Conservation (phyloP, 2,888 invertebrate species). For the Onchidella celtica region DNA sequence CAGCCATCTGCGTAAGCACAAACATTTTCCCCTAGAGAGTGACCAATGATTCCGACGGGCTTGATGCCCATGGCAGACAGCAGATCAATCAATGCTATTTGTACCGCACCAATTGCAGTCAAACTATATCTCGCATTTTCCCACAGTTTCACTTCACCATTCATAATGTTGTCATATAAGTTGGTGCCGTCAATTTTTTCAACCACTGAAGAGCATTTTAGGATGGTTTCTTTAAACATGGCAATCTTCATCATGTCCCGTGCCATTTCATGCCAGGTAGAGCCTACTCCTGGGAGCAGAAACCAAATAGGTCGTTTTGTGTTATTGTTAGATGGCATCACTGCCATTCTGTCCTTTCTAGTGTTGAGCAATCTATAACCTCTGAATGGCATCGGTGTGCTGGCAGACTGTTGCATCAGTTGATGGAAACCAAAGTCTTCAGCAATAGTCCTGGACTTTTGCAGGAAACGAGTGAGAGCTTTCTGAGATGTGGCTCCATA, state of each 20-base stretch:
- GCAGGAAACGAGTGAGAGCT: neutral
- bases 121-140: neutral
- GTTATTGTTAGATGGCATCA: neutral
- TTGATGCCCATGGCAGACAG: slow-evolving; percentile 87
- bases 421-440: neutral
- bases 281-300: slow-evolving; percentile 98
- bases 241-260: slow-evolving; percentile 91
- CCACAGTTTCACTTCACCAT: neutral
- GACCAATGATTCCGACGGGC: slow-evolving; percentile 97
- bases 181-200: neutral
- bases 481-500: neutral
- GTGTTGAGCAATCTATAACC: neutral
- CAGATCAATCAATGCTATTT: slow-evolving; percentile 94
- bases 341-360: neutral
- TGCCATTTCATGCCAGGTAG: slow-evolving; percentile 98
- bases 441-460: neutral
- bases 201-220: slow-evolving; percentile 60
- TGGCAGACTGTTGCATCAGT: neutral
- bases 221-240: slow-evolving; percentile 89
- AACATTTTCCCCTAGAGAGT: slow-evolving; percentile 95
- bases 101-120: slow-evolving; percentile 53
- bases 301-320: slow-evolving; percentile 90
- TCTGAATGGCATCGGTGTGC: neutral
- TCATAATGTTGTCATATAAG: neutral
- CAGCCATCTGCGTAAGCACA: slow-evolving; percentile 99